phyloP scores from a whole-genome alignment of 2,888 invertebrate species.

The Lasius fuliginosus region DNA sequence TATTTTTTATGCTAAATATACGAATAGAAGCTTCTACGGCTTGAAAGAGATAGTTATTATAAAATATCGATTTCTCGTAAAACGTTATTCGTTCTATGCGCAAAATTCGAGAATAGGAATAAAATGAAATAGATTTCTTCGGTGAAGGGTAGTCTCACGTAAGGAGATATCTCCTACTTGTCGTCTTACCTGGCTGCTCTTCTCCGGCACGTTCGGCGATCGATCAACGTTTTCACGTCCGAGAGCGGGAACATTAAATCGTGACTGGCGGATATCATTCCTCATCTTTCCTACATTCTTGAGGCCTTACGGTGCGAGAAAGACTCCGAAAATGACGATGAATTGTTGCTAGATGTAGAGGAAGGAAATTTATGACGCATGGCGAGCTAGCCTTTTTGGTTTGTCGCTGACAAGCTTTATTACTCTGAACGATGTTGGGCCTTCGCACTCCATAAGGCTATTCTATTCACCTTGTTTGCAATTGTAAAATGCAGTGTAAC shows the following conservation, averaged over 20 bases:
- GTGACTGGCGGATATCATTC: conserved; percentile 64
- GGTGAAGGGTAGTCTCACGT: conserved; percentile 51
- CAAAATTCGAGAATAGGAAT: conserved; percentile 55
- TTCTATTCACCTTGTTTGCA: conserved; percentile 44
- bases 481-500: conserved; percentile 17
- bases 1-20: background rate
- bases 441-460: background rate
- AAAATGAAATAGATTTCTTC: conserved; percentile 69
- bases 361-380: conserved; percentile 50
- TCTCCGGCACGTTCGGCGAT: conserved; percentile 58
- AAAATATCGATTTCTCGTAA: background rate
- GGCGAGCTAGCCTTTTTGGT: conserved; percentile 33
- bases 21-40: background rate
- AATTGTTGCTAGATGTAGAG: conserved; percentile 59
- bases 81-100: background rate
- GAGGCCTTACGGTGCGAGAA: conserved; percentile 55
- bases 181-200: conserved; percentile 45
- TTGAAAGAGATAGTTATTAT: background rate
- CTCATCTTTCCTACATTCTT: conserved; percentile 58
- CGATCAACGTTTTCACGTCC: conserved; percentile 62
- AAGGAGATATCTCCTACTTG: conserved; percentile 53
- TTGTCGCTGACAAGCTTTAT: conserved; percentile 51
- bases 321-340: conserved; percentile 61
- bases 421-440: conserved; percentile 16
- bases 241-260: conserved; percentile 60